phyloP scores from a whole-genome alignment of 1,140 invertebrate species.

The Stegodyphus mimosarum region DNA sequence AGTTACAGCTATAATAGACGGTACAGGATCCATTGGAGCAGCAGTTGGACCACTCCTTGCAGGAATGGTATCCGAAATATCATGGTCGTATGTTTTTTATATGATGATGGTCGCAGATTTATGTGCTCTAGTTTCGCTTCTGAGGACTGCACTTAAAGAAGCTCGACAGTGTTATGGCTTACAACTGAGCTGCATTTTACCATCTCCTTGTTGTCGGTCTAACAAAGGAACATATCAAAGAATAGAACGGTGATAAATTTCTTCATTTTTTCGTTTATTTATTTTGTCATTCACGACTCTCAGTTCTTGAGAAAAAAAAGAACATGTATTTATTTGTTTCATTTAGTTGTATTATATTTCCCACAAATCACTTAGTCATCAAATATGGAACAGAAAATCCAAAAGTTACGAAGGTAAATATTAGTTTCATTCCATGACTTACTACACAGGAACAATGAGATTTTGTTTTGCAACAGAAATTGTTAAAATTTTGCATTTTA shows the following conservation, averaged over 20 bases:
- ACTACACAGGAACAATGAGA: too few species aligned
- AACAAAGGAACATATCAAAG: slow-evolving; percentile 25
- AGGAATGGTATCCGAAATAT: slow-evolving; percentile 78
- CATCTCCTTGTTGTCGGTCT: slow-evolving; percentile 6
- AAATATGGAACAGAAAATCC: too few species aligned
- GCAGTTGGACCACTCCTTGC: slow-evolving; percentile 90
- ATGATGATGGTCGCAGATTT: slow-evolving; percentile 89
- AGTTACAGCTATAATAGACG: slow-evolving; percentile 96
- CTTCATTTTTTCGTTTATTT: not conserved
- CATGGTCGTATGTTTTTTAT: slow-evolving; percentile 91
- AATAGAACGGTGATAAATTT: slow-evolving; percentile 19
- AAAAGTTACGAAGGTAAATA: too few species aligned
- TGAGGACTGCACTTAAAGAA: slow-evolving; percentile 62
- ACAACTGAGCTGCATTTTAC: slow-evolving; percentile 17
- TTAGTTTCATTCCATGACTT: too few species aligned
- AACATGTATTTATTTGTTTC: too few species aligned
- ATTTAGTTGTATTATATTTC: too few species aligned
- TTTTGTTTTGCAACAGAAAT: too few species aligned
- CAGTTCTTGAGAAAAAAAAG: too few species aligned
- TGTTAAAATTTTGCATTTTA: too few species aligned
- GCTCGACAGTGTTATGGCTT: slow-evolving; percentile 22
- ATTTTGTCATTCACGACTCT: not conserved
- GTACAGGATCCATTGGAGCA: slow-evolving; percentile 93
- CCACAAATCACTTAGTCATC: too few species aligned
- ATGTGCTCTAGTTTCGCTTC: slow-evolving; percentile 76